These are phyloP conservation scores for Ophioderma brevispina DNA, from an alignment of 35 echinoderm and acorn worm genomes.

Conservation along the genomic window DNA sequence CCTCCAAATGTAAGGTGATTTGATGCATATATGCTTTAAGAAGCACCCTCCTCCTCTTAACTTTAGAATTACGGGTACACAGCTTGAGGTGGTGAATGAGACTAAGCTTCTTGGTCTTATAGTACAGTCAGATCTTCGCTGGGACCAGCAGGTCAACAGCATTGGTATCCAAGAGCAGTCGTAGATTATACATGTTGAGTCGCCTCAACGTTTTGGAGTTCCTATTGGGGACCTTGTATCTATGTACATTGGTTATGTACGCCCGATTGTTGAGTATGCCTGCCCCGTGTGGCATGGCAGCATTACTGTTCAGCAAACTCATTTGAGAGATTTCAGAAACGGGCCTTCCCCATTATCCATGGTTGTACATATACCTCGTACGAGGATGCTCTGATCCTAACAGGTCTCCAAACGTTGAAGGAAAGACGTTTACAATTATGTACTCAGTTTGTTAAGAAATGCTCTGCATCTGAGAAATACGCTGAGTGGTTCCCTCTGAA, in stretches of 20 bases:
- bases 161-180: constrained; percentile 20
- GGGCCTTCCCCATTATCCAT: constrained; percentile 20
- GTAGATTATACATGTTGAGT: constrained; percentile 3
- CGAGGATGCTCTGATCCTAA: too few relatives aligned
- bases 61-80: not conserved
- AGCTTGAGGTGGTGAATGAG: too few relatives aligned
- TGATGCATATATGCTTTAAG: constrained; percentile 29
- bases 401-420: too few relatives aligned
- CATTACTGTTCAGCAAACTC: not conserved
- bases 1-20: constrained; percentile 23
- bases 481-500: too few relatives aligned
- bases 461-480: too few relatives aligned
- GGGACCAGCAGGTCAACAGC: not conserved
- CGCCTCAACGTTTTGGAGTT: constrained; percentile 19
- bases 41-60: not conserved
- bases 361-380: not conserved
- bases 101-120: not conserved
- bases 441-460: too few relatives aligned
- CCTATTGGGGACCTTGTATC: constrained; percentile 9
- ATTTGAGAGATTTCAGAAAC: constrained; percentile 21
- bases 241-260: constrained; percentile 19
- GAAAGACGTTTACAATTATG: too few relatives aligned
- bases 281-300: constrained; percentile 18
- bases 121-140: constrained; percentile 16
- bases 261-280: constrained; percentile 41